These are phyloP conservation scores for Nemotelus nigrinus DNA, from an alignment of 2,888 invertebrate genomes.

Conservation along the genomic window DNA sequence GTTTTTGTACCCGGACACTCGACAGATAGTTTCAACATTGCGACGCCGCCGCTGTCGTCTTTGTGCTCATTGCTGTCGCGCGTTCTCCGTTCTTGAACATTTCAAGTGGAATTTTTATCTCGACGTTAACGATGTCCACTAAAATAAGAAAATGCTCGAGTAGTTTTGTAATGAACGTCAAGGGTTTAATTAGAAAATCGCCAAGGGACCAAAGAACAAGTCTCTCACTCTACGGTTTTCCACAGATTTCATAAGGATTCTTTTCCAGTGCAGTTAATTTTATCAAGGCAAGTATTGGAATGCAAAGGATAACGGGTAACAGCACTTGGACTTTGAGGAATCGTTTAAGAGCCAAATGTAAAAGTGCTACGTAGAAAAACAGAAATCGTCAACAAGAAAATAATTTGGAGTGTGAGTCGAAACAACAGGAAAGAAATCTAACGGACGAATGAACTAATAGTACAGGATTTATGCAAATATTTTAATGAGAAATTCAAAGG, in stretches of 20 bases:
- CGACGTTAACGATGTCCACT: constrained; percentile 40
- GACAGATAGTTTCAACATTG: constrained; percentile 6
- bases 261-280: constrained; percentile 14
- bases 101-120: constrained; percentile 40
- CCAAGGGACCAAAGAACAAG: constrained; percentile 23
- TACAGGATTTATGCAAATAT: too few relatives aligned
- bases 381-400: too few relatives aligned
- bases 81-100: constrained; percentile 2
- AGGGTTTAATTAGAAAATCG: constrained; percentile 39
- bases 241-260: constrained; percentile 28
- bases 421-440: too few relatives aligned
- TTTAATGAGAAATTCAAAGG: too few relatives aligned
- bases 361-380: too few relatives aligned
- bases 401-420: too few relatives aligned
- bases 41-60: neutral
- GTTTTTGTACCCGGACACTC: neutral
- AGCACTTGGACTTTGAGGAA: neutral
- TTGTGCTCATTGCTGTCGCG: neutral
- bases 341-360: neutral
- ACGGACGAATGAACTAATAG: too few relatives aligned
- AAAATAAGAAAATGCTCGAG: constrained; percentile 31
- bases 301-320: neutral
- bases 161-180: constrained; percentile 40
- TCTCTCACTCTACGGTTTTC: constrained; percentile 12
- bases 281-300: constrained; percentile 3